Percentiles rank a stretch among this genome's conserved stretches.
Evolutionary conservation across 1,140 invertebrate species (phyloP).

Genomic region (Drosophila gunungcola): DNA sequence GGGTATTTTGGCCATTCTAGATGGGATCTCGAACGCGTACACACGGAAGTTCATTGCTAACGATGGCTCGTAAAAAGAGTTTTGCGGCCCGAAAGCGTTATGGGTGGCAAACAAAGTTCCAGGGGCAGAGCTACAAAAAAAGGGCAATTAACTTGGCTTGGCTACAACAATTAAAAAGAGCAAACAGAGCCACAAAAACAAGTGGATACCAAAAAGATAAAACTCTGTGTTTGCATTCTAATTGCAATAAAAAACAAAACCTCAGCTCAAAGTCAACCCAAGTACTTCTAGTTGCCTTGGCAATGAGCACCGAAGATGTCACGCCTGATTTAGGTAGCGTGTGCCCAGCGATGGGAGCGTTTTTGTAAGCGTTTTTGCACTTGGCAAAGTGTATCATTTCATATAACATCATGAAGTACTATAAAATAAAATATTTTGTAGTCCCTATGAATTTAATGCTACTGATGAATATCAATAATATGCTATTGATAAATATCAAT

Average conservation of each 20-base stretch:
- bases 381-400: too few species aligned
- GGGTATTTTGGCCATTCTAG: constrained; percentile 57
- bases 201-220: constrained; percentile 21
- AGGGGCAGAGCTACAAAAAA: constrained; percentile 44
- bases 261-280: constrained; percentile 46
- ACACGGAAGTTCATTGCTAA: constrained; percentile 68
- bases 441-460: too few species aligned
- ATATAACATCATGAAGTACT: too few species aligned
- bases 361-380: too few species aligned
- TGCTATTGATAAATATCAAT: too few species aligned
- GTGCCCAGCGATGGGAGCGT: constrained; percentile 22
- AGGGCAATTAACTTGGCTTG: constrained; percentile 47
- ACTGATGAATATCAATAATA: too few species aligned
- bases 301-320: constrained; percentile 45
- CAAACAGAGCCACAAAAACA: constrained; percentile 8
- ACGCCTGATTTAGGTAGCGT: constrained; percentile 30
- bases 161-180: constrained; percentile 53
- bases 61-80: constrained; percentile 54
- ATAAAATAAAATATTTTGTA: too few species aligned
- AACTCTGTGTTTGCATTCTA: constrained; percentile 57
- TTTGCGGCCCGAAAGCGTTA: constrained; percentile 14
- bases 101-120: constrained; percentile 57
- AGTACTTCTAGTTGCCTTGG: constrained; percentile 43
- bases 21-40: constrained; percentile 39
- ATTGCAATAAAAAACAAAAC: constrained; percentile 49